Base-by-base conservation (phyloP, 2,113 vertebrate species). In the Triplophysa tibetana region DNA sequence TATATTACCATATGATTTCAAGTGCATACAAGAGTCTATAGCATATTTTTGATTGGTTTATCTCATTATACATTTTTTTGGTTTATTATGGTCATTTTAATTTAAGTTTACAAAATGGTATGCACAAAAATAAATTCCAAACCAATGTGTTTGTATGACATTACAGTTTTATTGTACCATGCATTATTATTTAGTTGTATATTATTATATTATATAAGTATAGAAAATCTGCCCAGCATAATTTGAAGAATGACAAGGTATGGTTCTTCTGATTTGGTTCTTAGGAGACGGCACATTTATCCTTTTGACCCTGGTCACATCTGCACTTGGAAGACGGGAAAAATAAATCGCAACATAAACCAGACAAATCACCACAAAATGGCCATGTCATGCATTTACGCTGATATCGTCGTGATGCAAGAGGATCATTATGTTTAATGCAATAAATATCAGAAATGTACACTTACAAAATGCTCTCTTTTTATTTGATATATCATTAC, bases 271-370 rank as follows among this genome's bases (percentile, higher is more conserved):
- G 58, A 68, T 63, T 12, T 14, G 61, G 10, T 72, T 54, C 69
- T 77, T 78, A 72, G 14, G 23, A 66, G 29, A 60, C 9, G 50
- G 58, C 64, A 48, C 33, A 48, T 56, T 77, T 84, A 76, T 81
- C 82, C 82, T 78, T 73, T 84, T 78, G 75, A 73, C 69, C 79
- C 54, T 54, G 29, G 75, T 26, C 75, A 84, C 82, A 81, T 74
- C 79, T 84, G 82, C 54, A 78, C 56, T 52, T 13, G 6, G 26
- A 54, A 65, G 73, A 79, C 73, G 10, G 56, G 45, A 24, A 50
- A 65, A 63, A 68, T 81, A 78, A 74, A 84, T 84, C 75, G 81
- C 23, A 69, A 13, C 29, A 33, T 63, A 69, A 61, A 81, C 29
- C 74, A 56, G 78, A 78, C 76, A 65, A 54, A 67, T 77, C 78